Base-by-base conservation (phyloP, 2,113 vertebrate species). In the Cyanoderma ruficeps region DNA sequence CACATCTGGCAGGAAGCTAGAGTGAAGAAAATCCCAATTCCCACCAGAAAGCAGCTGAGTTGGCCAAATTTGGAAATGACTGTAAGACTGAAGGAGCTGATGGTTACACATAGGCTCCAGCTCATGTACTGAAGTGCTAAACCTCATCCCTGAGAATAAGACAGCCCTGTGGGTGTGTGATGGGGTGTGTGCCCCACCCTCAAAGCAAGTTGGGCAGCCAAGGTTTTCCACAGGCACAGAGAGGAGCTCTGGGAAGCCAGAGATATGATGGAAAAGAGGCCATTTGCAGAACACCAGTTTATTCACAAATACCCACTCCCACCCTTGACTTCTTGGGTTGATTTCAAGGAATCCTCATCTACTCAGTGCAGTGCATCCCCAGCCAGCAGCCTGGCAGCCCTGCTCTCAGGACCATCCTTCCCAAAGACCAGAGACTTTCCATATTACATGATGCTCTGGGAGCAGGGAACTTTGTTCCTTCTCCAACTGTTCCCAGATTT, bases 401-500 rank as follows among this genome's bases (percentile, higher is more conserved):
- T 53, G 47, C 27, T 64, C 18, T 56, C 25, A 27, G 63, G 31
- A 52, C 27, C 2, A 3, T 68, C 33, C 71, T 65, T 68, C 50
- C 30, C 4, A 3, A 52, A 67, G 25, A 24, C 20, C 28, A 16
- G 41, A 64, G 37, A 30, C 49, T 56, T 83, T 13, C 16, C 31
- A 49, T 0, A 0, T 24, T 35, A 83, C 67, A 41, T 1, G 22
- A 22, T 31, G 37, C 47, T 77, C 24, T 28, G 5, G 25, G 22
- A 83, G 15, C 0, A 0, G 22, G 41, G 25, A 68, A 53, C 16
- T 57, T 65, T 3, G 0, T 47, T 94, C 60, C 24, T 80, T n/a
- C 59, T 63, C 47, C 2, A 0, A 10, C 71, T 42, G 76, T 44
- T 68, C 27, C 37, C 4, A 0, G 0, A 0, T 82, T 89, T 91